Conservation (phyloP, 1,140 invertebrate genomes). For the Daktulosphaira vitifoliae region DNA sequence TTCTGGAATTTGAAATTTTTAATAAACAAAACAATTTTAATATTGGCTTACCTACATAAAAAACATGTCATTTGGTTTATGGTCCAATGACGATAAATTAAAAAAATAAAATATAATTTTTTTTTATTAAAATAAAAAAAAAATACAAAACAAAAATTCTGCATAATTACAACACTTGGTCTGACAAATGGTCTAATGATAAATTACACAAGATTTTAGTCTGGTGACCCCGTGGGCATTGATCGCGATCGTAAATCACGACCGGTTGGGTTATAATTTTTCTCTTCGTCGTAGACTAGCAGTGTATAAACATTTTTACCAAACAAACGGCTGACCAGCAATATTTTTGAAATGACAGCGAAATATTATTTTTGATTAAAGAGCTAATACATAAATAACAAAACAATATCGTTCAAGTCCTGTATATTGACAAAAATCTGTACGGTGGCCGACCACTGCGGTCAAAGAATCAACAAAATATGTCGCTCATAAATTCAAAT, state of each 20-base stretch:
- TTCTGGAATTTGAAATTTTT: no score
- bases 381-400: neutral
- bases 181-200: conserved; percentile 31
- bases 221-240: conserved; percentile 14
- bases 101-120: no score
- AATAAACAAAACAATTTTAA: no score
- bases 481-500: conserved; percentile 24
- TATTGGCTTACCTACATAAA: no score
- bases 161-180: no score
- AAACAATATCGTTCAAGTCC: neutral
- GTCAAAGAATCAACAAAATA: neutral
- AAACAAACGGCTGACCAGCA: neutral
- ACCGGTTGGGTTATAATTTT: neutral
- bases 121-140: no score
- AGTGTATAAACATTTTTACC: conserved; percentile 21
- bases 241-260: conserved; percentile 19
- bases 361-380: conserved; percentile 21
- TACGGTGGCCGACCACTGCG: no score
- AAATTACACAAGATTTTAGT: conserved; percentile 26
- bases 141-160: no score
- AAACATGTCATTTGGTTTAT: no score
- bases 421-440: conserved; percentile 1
- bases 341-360: conserved; percentile 29
- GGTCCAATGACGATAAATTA: no score
- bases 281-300: neutral